These are phyloP conservation scores for Acanthococcus lagerstroemiae DNA, from an alignment of 2,888 invertebrate genomes.

Conservation along the genomic window DNA sequence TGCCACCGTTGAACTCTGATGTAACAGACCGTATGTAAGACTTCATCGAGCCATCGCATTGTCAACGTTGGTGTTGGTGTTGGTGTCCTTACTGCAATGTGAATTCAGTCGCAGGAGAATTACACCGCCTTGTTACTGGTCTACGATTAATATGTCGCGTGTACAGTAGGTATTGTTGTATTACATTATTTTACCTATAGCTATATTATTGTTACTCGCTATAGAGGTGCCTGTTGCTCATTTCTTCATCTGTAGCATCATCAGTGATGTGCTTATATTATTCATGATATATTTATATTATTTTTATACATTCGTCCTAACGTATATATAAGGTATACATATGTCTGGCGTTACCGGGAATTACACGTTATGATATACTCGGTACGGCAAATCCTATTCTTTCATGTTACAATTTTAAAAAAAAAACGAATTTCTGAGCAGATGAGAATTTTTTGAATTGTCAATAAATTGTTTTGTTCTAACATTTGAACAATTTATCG, in stretches of 20 bases:
- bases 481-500: no score
- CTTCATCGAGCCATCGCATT: slow-evolving; percentile 44
- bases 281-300: slow-evolving; percentile 47
- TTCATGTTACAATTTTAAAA: no score
- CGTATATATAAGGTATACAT: slow-evolving; percentile 46
- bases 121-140: neutral
- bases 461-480: no score
- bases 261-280: slow-evolving; percentile 44
- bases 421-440: no score
- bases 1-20: slow-evolving; percentile 42
- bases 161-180: slow-evolving; percentile 22
- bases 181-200: slow-evolving; percentile 10
- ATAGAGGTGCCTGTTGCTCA: slow-evolving; percentile 44
- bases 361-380: no score
- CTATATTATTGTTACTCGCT: slow-evolving; percentile 41
- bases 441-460: no score
- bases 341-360: no score
- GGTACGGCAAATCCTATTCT: no score
- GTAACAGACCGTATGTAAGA: slow-evolving; percentile 41
- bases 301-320: no score
- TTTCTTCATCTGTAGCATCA: slow-evolving; percentile 45
- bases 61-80: slow-evolving; percentile 41
- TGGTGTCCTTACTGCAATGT: slow-evolving; percentile 39
- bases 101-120: slow-evolving; percentile 10
- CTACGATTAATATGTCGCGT: neutral